Evolutionary conservation across 2,113 vertebrate genomes (phyloP), one percentile per base, ranked within the genome.

Genomic region (Mormyrus lacerda): DNA sequence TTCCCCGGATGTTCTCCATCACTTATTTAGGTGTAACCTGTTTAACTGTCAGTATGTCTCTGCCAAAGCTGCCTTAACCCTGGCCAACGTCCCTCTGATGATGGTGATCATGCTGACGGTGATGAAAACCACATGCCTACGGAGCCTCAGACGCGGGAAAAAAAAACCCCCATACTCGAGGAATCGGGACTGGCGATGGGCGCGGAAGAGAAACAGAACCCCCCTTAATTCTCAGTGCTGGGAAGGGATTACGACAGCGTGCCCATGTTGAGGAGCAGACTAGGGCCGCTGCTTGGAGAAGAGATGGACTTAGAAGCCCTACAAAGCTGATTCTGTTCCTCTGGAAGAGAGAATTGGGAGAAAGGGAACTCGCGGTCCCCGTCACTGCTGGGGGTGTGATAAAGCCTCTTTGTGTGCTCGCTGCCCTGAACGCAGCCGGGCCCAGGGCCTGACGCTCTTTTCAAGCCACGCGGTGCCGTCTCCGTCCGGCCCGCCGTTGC

Each of bases 391-490:
- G 55, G 15, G 19, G 15, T 87, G 55, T 47, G 44, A 84, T 69
- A 79, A 87, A 89, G 61, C 85, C 24, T 87, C 47, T 89, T 89
- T 89, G 89, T 89, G 19, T 42, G 73, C 61, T n/a, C 39, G 35
- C 47, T 27, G 48, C 44, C 31, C 85, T 11, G 3, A 84, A 44
- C 44, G 82, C 42, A 47, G 82, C 39, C 19, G 39, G 44, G 35
- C 82, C 82, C 21, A 44, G 45, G 82, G 39, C 35, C 0, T 44
- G 51, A 19, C 13, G 0, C 0, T 51, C 65, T n/a, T 86, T 84
- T 88, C 83, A 13, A 0, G 1, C 27, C 27, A 44, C 0, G 83
- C 42, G 73, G 87, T 51, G 76, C 50, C 15, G 76, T 45, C 53
- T 61, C 76, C 58, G 84, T 89, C 89, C 24, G 48, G 17, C 87